Conservation (phyloP, 2,113 vertebrate species). For the Cryptomyrus ogoouensis region DNA sequence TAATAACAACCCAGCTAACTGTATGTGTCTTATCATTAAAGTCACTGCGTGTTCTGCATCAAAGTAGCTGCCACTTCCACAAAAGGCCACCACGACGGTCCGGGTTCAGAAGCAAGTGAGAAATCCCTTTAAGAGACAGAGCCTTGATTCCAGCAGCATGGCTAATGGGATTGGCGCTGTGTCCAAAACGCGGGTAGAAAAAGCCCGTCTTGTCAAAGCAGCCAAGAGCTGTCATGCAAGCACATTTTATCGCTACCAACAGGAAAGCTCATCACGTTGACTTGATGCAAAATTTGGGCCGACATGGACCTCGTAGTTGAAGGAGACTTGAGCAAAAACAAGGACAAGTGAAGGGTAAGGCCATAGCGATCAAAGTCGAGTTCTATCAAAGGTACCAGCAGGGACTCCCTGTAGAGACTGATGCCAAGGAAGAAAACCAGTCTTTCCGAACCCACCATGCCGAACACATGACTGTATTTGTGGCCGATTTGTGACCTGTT, state of each 20-base stretch:
- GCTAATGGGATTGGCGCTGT: constrained; percentile 4
- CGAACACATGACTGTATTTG: not conserved
- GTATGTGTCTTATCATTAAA: not conserved
- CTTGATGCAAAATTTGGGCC: not conserved
- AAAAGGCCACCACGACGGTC: not conserved
- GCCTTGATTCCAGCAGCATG: not conserved
- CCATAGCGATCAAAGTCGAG: not conserved
- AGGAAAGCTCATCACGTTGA: not conserved
- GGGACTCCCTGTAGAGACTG: not conserved
- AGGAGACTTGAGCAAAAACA: not conserved
- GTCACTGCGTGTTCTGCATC: not conserved
- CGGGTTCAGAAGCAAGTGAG: not conserved
- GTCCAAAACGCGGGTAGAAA: not conserved
- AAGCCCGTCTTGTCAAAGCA: not conserved
- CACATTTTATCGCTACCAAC: not conserved
- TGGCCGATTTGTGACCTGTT: not conserved
- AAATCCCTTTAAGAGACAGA: constrained; percentile 15
- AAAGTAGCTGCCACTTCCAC: constrained; percentile 1
- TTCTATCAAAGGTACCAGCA: not conserved
- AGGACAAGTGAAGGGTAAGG: not conserved
- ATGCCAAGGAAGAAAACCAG: not conserved
- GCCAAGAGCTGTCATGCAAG: not conserved
- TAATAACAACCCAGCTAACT: not conserved
- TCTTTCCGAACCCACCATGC: not conserved
- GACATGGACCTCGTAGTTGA: not conserved